These are phyloP conservation scores for Corticium candelabrum DNA, from an alignment of 37 sponge, comb jelly and placozoan genomes.

Conservation along the genomic window DNA sequence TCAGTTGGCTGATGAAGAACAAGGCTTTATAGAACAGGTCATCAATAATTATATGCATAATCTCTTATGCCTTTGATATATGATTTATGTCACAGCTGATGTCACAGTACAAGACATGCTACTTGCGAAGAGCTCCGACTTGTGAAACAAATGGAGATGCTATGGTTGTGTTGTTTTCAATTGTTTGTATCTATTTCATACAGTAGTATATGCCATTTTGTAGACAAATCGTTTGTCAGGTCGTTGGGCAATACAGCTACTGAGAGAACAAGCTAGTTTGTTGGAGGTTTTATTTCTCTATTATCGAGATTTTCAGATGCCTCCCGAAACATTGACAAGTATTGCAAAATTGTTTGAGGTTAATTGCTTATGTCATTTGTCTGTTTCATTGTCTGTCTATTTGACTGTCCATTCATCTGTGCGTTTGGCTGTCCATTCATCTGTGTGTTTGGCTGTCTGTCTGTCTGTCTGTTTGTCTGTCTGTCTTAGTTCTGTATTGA, in stretches of 20 bases:
- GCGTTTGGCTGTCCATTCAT: too few species aligned
- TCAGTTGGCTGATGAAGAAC: neutral
- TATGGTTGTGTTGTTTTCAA: neutral
- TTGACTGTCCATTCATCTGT: too few species aligned
- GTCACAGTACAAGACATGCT: neutral
- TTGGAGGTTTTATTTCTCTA: slow-evolving; percentile 42
- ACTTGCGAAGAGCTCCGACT: neutral
- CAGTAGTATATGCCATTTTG: neutral
- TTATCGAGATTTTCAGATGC: slow-evolving; percentile 23
- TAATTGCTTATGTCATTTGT: too few species aligned
- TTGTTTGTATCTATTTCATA: neutral
- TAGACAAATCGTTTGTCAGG: neutral
- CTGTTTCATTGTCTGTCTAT: too few species aligned
- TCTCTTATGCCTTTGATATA: too few species aligned
- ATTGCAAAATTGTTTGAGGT: slow-evolving; percentile 23
- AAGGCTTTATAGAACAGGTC: neutral
- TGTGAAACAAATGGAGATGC: neutral
- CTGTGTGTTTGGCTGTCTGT: too few species aligned
- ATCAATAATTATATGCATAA: too few species aligned
- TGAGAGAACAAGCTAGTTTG: slow-evolving; percentile 5
- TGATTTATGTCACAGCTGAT: neutral
- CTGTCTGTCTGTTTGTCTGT: too few species aligned
- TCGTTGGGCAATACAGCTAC: neutral
- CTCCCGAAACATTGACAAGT: neutral
- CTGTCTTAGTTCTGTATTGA: too few species aligned